These are phyloP conservation scores for Siphlonurus alternatus DNA, from an alignment of 2,888 invertebrate genomes.

Conservation along the genomic window DNA sequence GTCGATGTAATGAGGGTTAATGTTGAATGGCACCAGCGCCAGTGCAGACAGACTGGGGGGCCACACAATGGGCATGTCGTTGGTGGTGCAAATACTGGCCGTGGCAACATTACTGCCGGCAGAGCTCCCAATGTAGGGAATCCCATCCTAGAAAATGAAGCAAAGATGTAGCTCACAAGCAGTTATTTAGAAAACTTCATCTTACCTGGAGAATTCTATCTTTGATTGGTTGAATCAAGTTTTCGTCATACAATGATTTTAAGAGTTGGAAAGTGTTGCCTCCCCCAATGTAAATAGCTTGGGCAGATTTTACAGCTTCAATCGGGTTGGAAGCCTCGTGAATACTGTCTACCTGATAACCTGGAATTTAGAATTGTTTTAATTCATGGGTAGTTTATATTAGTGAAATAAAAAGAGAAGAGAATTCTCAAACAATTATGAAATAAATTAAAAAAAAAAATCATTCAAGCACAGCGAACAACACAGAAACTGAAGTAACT, in stretches of 20 bases:
- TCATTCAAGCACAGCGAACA: too few species aligned
- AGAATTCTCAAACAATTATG: background rate
- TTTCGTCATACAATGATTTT: slow-evolving; percentile 47
- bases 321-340: slow-evolving; percentile 38
- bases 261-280: slow-evolving; percentile 65
- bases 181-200: background rate
- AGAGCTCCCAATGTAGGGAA: slow-evolving; percentile 61
- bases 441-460: too few species aligned
- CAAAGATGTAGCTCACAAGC: background rate
- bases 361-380: too few species aligned
- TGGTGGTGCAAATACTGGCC: slow-evolving; percentile 60
- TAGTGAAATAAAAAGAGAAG: slow-evolving; percentile 11
- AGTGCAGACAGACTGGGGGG: slow-evolving; percentile 58
- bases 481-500: too few species aligned
- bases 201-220: slow-evolving; percentile 35
- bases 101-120: slow-evolving; percentile 76
- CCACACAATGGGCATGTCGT: slow-evolving; percentile 75
- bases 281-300: slow-evolving; percentile 62
- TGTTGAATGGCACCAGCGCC: slow-evolving; percentile 60
- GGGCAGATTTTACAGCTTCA: slow-evolving; percentile 37
- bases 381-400: too few species aligned
- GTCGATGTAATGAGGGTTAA: slow-evolving; percentile 71
- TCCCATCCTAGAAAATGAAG: slow-evolving; percentile 28
- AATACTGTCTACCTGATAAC: slow-evolving; percentile 43
- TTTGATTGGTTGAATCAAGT: slow-evolving; percentile 44